phyloP scores from a whole-genome alignment of 1,140 invertebrate species.

The Hesperophylax magnus region DNA sequence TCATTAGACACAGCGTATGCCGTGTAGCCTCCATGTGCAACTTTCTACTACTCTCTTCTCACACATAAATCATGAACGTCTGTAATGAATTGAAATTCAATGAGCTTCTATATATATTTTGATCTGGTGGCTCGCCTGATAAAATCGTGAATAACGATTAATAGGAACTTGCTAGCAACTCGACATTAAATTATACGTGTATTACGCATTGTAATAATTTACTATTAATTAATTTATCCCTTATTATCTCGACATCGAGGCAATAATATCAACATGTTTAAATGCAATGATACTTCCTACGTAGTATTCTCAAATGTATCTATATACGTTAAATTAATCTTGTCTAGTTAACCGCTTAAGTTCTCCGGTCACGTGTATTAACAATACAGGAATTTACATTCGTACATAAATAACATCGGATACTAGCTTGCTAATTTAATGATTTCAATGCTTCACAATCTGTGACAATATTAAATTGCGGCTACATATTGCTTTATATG shows the following conservation, averaged over 20 bases:
- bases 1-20: no score
- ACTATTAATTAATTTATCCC: constrained; percentile 18
- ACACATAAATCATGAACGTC: no score
- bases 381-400: constrained; percentile 33
- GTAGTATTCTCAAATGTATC: neutral
- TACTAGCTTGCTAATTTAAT: constrained; percentile 29
- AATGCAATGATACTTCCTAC: no score
- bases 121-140: neutral
- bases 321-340: neutral
- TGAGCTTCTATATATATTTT: no score
- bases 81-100: no score
- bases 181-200: neutral
- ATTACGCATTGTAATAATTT: constrained; percentile 16
- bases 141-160: constrained; percentile 21
- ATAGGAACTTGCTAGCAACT: neutral
- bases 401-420: constrained; percentile 19
- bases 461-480: no score
- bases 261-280: constrained; percentile 2
- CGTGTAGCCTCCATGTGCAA: no score
- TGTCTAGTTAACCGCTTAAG: constrained; percentile 4
- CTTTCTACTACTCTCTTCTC: no score
- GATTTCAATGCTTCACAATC: neutral
- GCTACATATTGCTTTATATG: no score
- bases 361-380: constrained; percentile 22
- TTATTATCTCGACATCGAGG: no score